A percentile compares a stretch with the other conserved stretches of the same genome.
phyloP scores from a whole-genome alignment of 2,113 vertebrate species.

The Gavialis gangeticus region DNA sequence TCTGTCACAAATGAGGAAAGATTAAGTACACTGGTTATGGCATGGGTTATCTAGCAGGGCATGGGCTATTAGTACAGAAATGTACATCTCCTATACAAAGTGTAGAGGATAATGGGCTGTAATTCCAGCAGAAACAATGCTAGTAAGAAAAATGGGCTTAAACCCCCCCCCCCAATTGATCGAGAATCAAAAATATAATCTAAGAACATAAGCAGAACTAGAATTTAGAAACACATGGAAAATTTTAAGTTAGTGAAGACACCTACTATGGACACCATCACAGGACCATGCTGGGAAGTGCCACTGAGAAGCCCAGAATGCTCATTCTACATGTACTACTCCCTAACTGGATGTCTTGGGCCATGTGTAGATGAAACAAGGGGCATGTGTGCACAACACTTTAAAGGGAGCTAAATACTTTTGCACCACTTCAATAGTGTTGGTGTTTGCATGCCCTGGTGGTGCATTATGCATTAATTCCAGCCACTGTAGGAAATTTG shows the following conservation, averaged over 20 bases:
- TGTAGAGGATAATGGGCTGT: not conserved
- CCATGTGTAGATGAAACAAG: too few species aligned
- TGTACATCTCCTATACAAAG: conserved; percentile 24
- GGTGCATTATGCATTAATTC: too few species aligned
- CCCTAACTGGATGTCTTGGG: too few species aligned
- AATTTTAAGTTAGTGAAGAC: not conserved
- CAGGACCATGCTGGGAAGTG: too few species aligned
- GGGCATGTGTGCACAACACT: too few species aligned
- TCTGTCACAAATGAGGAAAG: conserved; percentile 58
- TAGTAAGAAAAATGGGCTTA: not conserved
- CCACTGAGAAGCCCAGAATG: too few species aligned
- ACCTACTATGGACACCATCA: not conserved
- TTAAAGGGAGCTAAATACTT: too few species aligned
- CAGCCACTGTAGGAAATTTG: too few species aligned
- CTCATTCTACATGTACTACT: too few species aligned
- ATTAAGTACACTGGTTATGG: conserved; percentile 39
- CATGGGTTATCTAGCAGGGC: conserved; percentile 58
- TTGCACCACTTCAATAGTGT: too few species aligned
- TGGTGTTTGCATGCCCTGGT: too few species aligned
- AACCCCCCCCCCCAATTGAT: not conserved
- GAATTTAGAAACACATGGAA: not conserved
- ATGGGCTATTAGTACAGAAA: conserved; percentile 47
- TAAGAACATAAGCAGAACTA: not conserved
- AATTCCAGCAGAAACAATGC: conserved; percentile 30
- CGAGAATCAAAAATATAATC: not conserved